Evolutionary conservation across 2,888 invertebrate species (phyloP), one percentile per base, ranked within the genome.

Genomic region (Thalpophila matura): DNA sequence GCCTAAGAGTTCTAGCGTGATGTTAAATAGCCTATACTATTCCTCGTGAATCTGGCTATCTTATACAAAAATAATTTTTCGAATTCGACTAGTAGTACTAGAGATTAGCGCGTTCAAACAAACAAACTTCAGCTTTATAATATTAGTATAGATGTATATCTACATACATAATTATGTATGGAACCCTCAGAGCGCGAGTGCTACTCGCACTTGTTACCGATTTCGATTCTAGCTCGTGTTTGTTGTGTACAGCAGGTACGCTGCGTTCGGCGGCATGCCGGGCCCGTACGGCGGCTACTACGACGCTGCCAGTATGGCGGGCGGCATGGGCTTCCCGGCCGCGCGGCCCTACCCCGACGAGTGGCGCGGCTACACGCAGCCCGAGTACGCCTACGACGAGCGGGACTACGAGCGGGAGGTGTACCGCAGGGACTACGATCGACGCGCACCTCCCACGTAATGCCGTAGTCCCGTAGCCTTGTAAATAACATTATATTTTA

Each of bases 361-460:
- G 56, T 95, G 95, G 95, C 92, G 95, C 51, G 91, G 91, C 54
- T 95, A 95, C 83, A 79, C 88, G 20, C 92, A 90, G 71, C 87
- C 93, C 12, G 96, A 96, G 75, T 95, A 96, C 69, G 83, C 90
- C 7, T 95, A 95, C 80, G 94, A 94, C 27, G 96, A 96, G 58
- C 94, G 96, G 77, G 96, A 95, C 56, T 95, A 94, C 63, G 95
- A 95, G 71, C 91, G 94, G 40, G 96, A 96, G 70, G 96, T 96
- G 77, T 93, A 97, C 88, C 81, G 96, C 60, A 90, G 96, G 65
- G 96, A 96, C 80, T 96, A 96, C 79, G 96, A 96, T 81, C 93
- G 96, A 65, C 95, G 96, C 74, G 96, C 96, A 63, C 96, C 96
- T 33, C 96, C 96, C 18, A 95, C 96, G 56, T 94, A 91, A 88